Evolutionary conservation across 2,888 invertebrate genomes (phyloP).

Genomic region (Itoplectis maculator): DNA sequence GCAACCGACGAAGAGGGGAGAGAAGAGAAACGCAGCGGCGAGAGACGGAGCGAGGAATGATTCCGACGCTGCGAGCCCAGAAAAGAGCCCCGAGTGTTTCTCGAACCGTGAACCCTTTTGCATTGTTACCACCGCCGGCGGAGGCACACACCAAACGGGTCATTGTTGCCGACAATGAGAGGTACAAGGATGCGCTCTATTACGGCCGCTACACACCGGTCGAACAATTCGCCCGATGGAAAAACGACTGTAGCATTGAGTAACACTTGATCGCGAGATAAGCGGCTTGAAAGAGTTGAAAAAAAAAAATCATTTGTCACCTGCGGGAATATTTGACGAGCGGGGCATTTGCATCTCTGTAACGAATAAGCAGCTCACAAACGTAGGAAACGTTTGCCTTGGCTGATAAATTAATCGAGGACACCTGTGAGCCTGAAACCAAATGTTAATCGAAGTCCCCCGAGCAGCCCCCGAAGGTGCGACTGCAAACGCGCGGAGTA

Average conservation of each 20-base stretch:
- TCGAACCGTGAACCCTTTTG: constrained; percentile 65
- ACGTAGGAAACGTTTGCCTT: too few species aligned
- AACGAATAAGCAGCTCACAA: too few species aligned
- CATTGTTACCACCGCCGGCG: constrained; percentile 25
- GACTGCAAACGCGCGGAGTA: too few species aligned
- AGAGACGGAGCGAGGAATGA: constrained; percentile 35
- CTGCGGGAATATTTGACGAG: not conserved
- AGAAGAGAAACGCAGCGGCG: too few species aligned
- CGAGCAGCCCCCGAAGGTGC: too few species aligned
- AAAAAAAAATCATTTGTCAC: not conserved
- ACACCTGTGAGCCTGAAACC: too few species aligned
- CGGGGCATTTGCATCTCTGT: too few species aligned
- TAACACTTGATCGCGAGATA: constrained; percentile 1
- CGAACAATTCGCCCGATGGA: constrained; percentile 8
- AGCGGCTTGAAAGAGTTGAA: not conserved
- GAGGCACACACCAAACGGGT: constrained; percentile 46
- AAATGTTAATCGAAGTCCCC: too few species aligned
- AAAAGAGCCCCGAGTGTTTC: constrained; percentile 64
- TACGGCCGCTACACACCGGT: constrained; percentile 8
- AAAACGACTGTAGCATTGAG: constrained; percentile 18
- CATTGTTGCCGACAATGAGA: constrained; percentile 55
- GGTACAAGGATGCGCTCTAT: constrained; percentile 32
- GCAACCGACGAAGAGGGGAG: constrained; percentile 20
- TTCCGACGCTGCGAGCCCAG: constrained; percentile 52
- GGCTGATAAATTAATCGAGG: too few species aligned